phyloP scores from a whole-genome alignment of 1,140 invertebrate genomes.

The Glossosoma conforme region DNA sequence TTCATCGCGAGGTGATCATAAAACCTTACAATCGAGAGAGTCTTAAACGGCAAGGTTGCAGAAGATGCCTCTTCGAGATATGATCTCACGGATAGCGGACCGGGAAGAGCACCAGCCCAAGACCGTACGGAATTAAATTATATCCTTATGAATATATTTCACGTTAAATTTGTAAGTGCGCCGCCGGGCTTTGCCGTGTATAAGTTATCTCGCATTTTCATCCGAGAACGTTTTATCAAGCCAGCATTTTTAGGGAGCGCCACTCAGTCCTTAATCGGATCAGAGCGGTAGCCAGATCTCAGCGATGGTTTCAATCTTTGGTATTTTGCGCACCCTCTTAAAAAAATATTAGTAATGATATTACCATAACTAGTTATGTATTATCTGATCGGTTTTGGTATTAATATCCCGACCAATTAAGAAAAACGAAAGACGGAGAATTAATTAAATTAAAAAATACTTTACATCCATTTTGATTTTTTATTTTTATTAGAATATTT shows the following conservation, averaged over 20 bases:
- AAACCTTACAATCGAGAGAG: no score
- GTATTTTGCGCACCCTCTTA: no score
- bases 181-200: conserved; percentile 30
- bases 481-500: no score
- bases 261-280: conserved; percentile 25
- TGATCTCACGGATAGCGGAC: conserved; percentile 5
- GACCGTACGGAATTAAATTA: conserved; percentile 32
- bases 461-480: no score
- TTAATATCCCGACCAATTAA: no score
- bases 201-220: conserved; percentile 26
- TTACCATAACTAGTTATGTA: no score
- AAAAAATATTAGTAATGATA: no score
- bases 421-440: no score
- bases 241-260: conserved; percentile 19
- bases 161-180: conserved; percentile 33
- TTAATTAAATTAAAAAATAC: no score
- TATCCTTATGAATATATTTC: conserved; percentile 33
- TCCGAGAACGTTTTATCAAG: conserved; percentile 29
- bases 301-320: conserved; percentile 7
- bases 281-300: conserved; percentile 16
- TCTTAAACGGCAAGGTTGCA: conserved; percentile 1
- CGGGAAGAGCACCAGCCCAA: conserved; percentile 5
- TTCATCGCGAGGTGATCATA: no score
- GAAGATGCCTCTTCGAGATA: background rate
- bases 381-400: no score